Base-by-base conservation (phyloP, 2,888 invertebrate species). In the Torymus aiolomorphi region DNA sequence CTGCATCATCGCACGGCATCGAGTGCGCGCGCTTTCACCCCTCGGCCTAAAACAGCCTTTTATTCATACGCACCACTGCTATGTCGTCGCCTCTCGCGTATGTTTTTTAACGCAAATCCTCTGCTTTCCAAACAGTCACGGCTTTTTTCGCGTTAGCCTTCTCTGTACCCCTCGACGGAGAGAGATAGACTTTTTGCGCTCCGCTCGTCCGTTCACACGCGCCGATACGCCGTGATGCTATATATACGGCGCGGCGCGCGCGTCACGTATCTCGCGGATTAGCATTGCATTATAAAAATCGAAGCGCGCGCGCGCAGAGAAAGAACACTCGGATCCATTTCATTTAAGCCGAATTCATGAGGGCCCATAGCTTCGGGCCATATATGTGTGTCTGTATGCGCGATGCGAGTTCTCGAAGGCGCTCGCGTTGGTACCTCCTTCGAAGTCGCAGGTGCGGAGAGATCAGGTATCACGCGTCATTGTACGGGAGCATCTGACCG, bases 331-430 rank as follows among this genome's bases (percentile, higher is more conserved):
- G 86, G 89, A 89, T 90, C 90, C 86, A 89, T 90, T 90, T 90
- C 90, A 89, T 87, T 87, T 90, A 90, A 90, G 90, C 89, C 89
- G 87, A 89, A 90, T 90, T 90, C 90, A 90, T 88, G 88, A 88
- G 86, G 83, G 77, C 74, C 82, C 80, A 81, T 85, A 80, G 88
- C 87, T 85, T 83, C 82, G 84, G 85, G 74, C 42, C 49, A 14
- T 42, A 54, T 42, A 49, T 31, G 54, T 42, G n/a, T n/a, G n/a
- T n/a, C n/a, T n/a, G n/a, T n/a, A n/a, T n/a, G 13, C 13, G 8
- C 20, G 20, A 20, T 20, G 14, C 52, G 8, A 13, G 18, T 57
- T 62, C 65, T 59, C 24, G 67, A 73, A 66, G 59, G 57, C 71
- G 67, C 74, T 78, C 69, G 72, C 67, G 62, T 20, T 67, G 57